A percentile compares a stretch with the other conserved stretches of the same genome.
Conservation (phyloP, 2,113 vertebrate genomes). For the Sus scrofa region T2T-Sscrofa CM000812.6:81752501-81753000, state of each 20-base stretch:
- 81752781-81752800: not conserved
- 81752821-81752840: slow-evolving; percentile 2
- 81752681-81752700: not conserved
- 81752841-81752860: not conserved
- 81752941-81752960: not conserved
- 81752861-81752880: not conserved
- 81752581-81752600: not conserved
- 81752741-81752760: not conserved
- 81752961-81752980: not conserved
- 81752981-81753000: not conserved
- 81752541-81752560: not conserved
- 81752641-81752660: not conserved
- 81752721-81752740: not conserved
- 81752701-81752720: not conserved
- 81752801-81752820: not conserved
- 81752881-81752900: not conserved
- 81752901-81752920: not conserved
- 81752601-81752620: not conserved
- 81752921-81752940: not conserved
- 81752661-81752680: not conserved
- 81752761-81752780: not conserved
- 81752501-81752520: not conserved
- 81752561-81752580: not conserved
- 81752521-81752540: slow-evolving; percentile 1
- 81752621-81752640: not conserved